Percentiles rank a stretch among this genome's conserved stretches.
Conservation (phyloP, 2,113 vertebrate genomes). For the Coptodon bakossiorum region DNA sequence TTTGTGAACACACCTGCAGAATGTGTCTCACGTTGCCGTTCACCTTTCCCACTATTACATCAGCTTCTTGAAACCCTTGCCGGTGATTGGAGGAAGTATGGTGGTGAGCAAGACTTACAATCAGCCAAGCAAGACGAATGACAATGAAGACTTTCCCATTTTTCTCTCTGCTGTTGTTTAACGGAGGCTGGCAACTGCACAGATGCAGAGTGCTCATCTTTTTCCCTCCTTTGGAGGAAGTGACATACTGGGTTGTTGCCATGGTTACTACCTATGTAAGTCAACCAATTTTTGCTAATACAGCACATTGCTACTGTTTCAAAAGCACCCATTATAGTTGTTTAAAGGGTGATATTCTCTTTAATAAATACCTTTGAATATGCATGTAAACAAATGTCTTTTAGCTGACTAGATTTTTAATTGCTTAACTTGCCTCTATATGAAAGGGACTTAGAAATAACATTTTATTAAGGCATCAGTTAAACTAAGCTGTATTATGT, state of each 20-base stretch:
- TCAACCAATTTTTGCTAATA: neutral
- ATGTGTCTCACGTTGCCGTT: conserved; percentile 5
- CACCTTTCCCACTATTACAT: conserved; percentile 43
- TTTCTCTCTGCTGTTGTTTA: neutral
- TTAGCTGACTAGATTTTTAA: neutral
- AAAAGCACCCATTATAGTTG: neutral
- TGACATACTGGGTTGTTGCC: conserved; percentile 39
- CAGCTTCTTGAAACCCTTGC: conserved; percentile 8
- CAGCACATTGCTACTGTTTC: neutral
- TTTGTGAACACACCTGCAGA: neutral
- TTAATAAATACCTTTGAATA: neutral
- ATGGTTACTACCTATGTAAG: conserved; percentile 39
- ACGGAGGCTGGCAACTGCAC: neutral
- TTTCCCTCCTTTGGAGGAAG: neutral
- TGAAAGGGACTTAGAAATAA: neutral
- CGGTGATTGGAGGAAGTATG: neutral
- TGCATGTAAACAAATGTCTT: neutral
- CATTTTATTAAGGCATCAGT: neutral
- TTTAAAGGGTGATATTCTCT: neutral
- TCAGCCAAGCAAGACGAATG: neutral
- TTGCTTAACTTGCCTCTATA: neutral
- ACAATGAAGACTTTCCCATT: neutral
- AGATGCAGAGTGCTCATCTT: neutral
- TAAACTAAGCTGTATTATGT: neutral
- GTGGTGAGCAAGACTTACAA: neutral